Evolutionary conservation across 2,888 invertebrate genomes (phyloP).

Genomic region (Slavum lentiscoides): DNA sequence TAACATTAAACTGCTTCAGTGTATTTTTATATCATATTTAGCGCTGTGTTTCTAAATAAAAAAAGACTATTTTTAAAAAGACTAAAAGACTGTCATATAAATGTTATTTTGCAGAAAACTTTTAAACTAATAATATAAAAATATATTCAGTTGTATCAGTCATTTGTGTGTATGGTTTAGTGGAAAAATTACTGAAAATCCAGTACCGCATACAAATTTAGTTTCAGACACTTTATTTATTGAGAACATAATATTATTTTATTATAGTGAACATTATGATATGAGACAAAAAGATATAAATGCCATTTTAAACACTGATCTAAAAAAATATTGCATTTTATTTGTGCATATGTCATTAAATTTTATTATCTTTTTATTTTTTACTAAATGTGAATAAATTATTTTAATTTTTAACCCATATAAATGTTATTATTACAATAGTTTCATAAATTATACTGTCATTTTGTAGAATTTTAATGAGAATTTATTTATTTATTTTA

Average conservation of each 20-base stretch:
- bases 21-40: background rate
- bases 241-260: no score
- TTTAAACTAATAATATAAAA: background rate
- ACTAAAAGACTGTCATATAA: no score
- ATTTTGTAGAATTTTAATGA: background rate
- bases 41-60: background rate
- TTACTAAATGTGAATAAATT: background rate
- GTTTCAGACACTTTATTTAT: background rate
- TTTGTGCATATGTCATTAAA: background rate
- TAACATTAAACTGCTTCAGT: background rate
- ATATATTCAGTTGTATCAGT: no score
- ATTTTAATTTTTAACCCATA: no score
- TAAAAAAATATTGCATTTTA: background rate
- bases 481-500: background rate
- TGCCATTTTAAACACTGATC: background rate
- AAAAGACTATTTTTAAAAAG: no score
- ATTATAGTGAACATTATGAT: background rate
- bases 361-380: background rate
- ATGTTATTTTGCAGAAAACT: background rate
- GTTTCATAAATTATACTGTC: background rate
- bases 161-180: background rate
- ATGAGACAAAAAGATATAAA: background rate
- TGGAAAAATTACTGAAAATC: no score
- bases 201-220: background rate
- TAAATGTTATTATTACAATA: background rate